Conservation (phyloP, 2,888 invertebrate genomes). For the Pycnomerus fuliginosus region DNA sequence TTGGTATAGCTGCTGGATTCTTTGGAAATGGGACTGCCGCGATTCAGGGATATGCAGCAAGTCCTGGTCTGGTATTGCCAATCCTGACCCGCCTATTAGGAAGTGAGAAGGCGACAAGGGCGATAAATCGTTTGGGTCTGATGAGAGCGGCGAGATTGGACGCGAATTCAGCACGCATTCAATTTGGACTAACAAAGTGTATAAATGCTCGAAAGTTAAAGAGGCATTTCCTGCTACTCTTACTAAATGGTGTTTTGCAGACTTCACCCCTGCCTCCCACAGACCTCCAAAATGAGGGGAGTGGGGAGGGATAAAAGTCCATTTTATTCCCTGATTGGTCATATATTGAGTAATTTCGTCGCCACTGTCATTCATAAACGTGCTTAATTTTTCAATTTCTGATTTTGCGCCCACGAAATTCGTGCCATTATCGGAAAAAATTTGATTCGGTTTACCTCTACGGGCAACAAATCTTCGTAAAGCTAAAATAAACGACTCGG, state of each 20-base stretch:
- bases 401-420: conserved; percentile 6
- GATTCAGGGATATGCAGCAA: too few relatives aligned
- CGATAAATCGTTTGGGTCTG: background rate
- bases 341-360: background rate
- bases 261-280: background rate
- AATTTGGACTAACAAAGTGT: background rate
- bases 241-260: background rate
- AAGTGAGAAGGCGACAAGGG: background rate
- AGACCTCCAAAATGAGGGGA: background rate
- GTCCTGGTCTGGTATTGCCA: too few relatives aligned
- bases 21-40: too few relatives aligned
- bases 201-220: background rate
- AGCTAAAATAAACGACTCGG: conserved; percentile 10
- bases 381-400: conserved; percentile 1
- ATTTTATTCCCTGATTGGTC: too few relatives aligned
- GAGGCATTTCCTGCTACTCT: background rate
- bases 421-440: conserved; percentile 9
- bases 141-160: background rate
- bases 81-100: too few relatives aligned
- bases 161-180: background rate
- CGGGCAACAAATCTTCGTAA: conserved; percentile 11
- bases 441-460: conserved; percentile 6
- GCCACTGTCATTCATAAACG: background rate
- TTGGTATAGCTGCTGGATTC: too few relatives aligned
- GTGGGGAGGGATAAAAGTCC: background rate